Evolutionary conservation across 2,888 invertebrate species (phyloP), one percentile per base, ranked within the genome.

Genomic region (Carabus problematicus): DNA sequence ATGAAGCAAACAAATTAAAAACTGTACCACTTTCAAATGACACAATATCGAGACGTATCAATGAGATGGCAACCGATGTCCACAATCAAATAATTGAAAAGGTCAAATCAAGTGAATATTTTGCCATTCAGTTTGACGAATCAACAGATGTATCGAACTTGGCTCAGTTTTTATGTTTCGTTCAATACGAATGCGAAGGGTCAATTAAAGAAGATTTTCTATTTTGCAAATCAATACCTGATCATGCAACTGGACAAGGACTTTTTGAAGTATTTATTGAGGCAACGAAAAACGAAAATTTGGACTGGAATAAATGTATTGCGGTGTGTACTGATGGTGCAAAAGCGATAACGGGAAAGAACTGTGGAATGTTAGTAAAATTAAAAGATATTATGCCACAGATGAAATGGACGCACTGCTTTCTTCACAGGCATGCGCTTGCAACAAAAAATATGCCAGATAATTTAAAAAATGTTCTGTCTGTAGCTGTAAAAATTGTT

Each of bases 81-180:
- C 7, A 74, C n/a, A n/a, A n/a, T n/a, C n/a, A n/a, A n/a, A n/a
- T n/a, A n/a, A n/a, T n/a, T n/a, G n/a, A n/a, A n/a, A n/a, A n/a
- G n/a, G n/a, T n/a, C n/a, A n/a, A n/a, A n/a, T n/a, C n/a, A n/a
- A n/a, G n/a, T n/a, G n/a, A n/a, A n/a, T n/a, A n/a, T n/a, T n/a
- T n/a, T n/a, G n/a, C n/a, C n/a, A n/a, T n/a, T n/a, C 76, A 75
- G 73, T 72, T 76, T 71, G 75, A 76, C 66, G 75, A 76, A 72
- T 49, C 69, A 12, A 72, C 70, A 55, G 70, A 73, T 54, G 66
- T 70, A 9, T 18, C 68, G 11, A 73, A 73, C 71, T 49, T 74
- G 72, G 75, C 73, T 72, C 72, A 74, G 71, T 66, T 75, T 72
- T 74, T 76, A 71, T 75, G 74, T 71, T 73, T 74, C 55, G 75